Conservation (phyloP, 2,888 invertebrate species). For the Leptopilina myrica region DNA sequence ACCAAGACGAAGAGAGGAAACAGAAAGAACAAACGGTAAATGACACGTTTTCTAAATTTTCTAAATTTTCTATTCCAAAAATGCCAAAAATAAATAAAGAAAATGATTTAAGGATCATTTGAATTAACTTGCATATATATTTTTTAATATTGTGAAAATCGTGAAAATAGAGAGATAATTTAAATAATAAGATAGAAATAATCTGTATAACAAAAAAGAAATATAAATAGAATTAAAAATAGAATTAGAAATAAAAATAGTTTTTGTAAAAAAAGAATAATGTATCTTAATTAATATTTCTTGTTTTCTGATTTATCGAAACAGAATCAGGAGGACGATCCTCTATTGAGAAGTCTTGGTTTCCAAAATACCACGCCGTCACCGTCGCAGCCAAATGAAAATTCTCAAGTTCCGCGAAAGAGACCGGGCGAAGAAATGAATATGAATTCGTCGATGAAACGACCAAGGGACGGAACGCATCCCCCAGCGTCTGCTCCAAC, state of each 20-base stretch:
- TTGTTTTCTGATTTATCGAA: constrained; percentile 2
- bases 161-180: no score
- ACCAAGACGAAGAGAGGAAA: constrained; percentile 77
- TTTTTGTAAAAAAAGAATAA: background rate
- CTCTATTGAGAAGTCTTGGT: constrained; percentile 79
- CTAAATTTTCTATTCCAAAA: constrained; percentile 20
- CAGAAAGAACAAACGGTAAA: constrained; percentile 70
- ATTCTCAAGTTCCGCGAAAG: constrained; percentile 77
- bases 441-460: constrained; percentile 78
- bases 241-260: no score
- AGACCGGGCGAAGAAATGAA: constrained; percentile 81
- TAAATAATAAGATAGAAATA: no score
- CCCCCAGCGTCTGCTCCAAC: constrained; percentile 64
- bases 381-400: constrained; percentile 77
- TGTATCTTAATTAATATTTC: background rate
- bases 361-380: constrained; percentile 78
- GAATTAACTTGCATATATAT: background rate
- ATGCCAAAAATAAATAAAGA: background rate
- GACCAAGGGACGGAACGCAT: constrained; percentile 75
- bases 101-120: background rate
- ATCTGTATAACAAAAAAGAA: no score
- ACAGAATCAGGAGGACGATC: constrained; percentile 78
- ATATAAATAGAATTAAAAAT: no score
- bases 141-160: no score
- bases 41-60: constrained; percentile 2